Evolutionary conservation across 2,113 vertebrate genomes (phyloP).

Genomic region (Gymnorhina tibicen): DNA sequence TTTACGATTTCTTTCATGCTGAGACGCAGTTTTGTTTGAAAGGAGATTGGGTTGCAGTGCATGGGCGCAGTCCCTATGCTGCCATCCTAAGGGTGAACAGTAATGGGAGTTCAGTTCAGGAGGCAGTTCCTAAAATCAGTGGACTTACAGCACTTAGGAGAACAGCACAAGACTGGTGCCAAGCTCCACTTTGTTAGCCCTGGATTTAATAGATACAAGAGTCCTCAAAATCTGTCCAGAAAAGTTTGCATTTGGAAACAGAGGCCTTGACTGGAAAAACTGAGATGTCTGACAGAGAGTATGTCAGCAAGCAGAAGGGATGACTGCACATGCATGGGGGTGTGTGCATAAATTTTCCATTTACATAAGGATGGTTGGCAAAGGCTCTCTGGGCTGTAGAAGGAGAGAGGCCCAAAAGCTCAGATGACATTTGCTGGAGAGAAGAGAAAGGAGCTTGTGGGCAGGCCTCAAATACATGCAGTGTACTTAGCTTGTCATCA

Average conservation of each 20-base stretch:
- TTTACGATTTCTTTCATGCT: neutral
- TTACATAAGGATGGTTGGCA: slow-evolving; percentile 32
- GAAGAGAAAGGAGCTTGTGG: neutral
- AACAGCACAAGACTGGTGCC: neutral
- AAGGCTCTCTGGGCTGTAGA: neutral
- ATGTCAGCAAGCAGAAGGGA: slow-evolving; percentile 21
- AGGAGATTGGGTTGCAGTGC: neutral
- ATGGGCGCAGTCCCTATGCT: neutral
- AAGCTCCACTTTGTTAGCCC: neutral
- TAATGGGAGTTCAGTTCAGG: neutral
- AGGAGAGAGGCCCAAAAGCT: neutral
- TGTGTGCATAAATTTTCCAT: slow-evolving; percentile 35
- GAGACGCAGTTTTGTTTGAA: neutral
- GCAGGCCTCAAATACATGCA: neutral
- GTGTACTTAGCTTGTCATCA: neutral
- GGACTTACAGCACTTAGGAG: neutral
- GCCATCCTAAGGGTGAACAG: neutral
- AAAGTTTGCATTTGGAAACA: neutral
- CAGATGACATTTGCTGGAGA: neutral
- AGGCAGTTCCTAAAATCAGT: neutral
- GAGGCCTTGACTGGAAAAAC: neutral
- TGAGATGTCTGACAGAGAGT: neutral
- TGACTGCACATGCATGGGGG: slow-evolving; percentile 28
- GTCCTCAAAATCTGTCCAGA: neutral
- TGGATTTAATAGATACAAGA: neutral